Percentiles rank a stretch among this genome's conserved stretches.
These are phyloP conservation scores for Microctenopoma lineatum DNA, from an alignment of 2,797 vertebrate species.

Conservation along the genomic window DNA sequence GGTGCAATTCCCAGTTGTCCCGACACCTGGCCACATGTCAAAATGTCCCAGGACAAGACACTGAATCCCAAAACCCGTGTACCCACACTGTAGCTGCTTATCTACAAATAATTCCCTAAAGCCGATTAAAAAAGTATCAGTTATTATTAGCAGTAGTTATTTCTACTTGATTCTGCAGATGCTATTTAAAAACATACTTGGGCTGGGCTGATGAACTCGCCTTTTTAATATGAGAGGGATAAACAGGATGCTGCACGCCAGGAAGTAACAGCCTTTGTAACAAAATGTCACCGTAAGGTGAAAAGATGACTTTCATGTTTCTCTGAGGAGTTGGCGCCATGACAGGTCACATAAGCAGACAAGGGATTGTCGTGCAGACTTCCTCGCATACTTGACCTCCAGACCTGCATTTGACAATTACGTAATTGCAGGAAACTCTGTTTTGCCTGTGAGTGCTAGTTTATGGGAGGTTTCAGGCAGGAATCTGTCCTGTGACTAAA, in stretches of 20 bases:
- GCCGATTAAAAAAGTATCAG: no score
- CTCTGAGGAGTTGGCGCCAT: constrained; percentile 1
- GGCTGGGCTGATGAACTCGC: constrained; percentile 20
- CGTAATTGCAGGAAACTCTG: constrained; percentile 53
- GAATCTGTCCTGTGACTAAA: not conserved
- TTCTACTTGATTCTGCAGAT: not conserved
- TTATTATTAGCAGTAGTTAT: no score
- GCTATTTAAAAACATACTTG: not conserved
- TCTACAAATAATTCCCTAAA: no score
- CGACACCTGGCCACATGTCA: no score
- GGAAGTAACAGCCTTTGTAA: constrained; percentile 12
- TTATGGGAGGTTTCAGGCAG: constrained; percentile 1
- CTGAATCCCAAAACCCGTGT: no score
- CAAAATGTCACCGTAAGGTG: constrained; percentile 1
- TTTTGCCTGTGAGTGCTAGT: constrained; percentile 19
- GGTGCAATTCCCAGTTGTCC: no score
- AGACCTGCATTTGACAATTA: constrained; percentile 49
- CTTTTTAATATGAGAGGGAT: constrained; percentile 20
- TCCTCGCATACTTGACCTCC: constrained; percentile 42
- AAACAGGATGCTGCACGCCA: constrained; percentile 37
- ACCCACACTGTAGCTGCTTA: no score
- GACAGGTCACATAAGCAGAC: constrained; percentile 18
- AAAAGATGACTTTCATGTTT: constrained; percentile 3
- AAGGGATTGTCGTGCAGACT: constrained; percentile 25
- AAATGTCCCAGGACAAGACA: no score